phyloP scores from a whole-genome alignment of 2,888 invertebrate species.

The Drosophila meridiana region DNA sequence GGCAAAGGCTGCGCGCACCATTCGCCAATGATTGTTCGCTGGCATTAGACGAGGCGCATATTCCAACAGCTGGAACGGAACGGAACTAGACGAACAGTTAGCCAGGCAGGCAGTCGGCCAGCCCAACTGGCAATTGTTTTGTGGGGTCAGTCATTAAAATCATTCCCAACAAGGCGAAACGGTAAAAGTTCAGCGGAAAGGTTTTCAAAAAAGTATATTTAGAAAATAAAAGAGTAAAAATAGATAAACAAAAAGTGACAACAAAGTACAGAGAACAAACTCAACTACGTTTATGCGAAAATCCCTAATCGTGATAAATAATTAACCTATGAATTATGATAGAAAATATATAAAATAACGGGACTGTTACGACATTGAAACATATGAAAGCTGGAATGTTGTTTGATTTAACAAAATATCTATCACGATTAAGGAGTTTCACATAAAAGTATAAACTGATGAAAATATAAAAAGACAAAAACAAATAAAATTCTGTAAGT shows the following conservation, averaged over 20 bases:
- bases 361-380: conserved; percentile 18
- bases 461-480: not conserved
- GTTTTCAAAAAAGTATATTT: not conserved
- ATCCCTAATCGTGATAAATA: conserved; percentile 44
- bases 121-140: conserved; percentile 30
- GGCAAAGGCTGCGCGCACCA: conserved; percentile 60
- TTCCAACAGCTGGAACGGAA: conserved; percentile 34
- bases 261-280: not conserved
- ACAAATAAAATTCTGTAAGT: conserved; percentile 31
- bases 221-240: not conserved
- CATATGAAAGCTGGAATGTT: not conserved
- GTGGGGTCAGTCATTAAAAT: conserved; percentile 26
- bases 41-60: conserved; percentile 73
- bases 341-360: not conserved
- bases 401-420: not conserved
- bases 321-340: not conserved
- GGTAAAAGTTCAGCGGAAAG: conserved; percentile 21
- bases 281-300: conserved; percentile 34
- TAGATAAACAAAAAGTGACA: not conserved
- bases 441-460: conserved; percentile 15
- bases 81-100: conserved; percentile 3
- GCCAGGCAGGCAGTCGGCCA: conserved; percentile 4
- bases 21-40: conserved; percentile 78
- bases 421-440: conserved; percentile 41
- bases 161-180: conserved; percentile 30